Conservation (phyloP, 2,113 vertebrate species). For the Entomyzon cyanotis region DNA sequence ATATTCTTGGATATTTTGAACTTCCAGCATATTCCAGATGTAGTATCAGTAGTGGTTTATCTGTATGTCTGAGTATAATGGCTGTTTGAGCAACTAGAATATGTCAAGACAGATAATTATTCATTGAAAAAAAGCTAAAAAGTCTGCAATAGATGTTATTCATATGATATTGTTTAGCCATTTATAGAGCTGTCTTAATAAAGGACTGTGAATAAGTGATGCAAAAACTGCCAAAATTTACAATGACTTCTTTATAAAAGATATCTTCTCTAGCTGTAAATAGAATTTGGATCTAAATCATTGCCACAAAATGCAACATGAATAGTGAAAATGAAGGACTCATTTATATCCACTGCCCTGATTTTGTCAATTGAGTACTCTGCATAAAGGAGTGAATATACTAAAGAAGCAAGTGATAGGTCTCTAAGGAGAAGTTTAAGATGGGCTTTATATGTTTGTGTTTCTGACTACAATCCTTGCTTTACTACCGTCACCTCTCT, state of each 20-base stretch:
- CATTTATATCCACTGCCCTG: neutral
- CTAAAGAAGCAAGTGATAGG: neutral
- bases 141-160: slow-evolving; percentile 28
- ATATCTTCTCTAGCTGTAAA: slow-evolving; percentile 47
- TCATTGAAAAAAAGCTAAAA: neutral
- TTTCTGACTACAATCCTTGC: neutral
- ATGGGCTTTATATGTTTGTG: neutral
- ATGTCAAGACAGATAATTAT: slow-evolving; percentile 25
- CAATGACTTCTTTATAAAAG: slow-evolving; percentile 46
- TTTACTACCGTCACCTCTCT: neutral
- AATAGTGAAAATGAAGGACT: slow-evolving; percentile 32
- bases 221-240: slow-evolving; percentile 42
- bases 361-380: neutral
- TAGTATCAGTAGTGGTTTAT: neutral
- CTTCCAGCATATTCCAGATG: neutral
- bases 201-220: slow-evolving; percentile 21
- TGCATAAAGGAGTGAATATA: neutral
- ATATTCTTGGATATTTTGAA: neutral
- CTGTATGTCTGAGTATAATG: neutral
- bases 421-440: neutral
- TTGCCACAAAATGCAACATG: neutral
- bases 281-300: slow-evolving; percentile 55
- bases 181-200: slow-evolving; percentile 49
- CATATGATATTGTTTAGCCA: slow-evolving; percentile 30
- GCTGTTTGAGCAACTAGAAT: neutral